phyloP scores from a whole-genome alignment of 2,113 vertebrate genomes.

The Elephas maximus region DNA sequence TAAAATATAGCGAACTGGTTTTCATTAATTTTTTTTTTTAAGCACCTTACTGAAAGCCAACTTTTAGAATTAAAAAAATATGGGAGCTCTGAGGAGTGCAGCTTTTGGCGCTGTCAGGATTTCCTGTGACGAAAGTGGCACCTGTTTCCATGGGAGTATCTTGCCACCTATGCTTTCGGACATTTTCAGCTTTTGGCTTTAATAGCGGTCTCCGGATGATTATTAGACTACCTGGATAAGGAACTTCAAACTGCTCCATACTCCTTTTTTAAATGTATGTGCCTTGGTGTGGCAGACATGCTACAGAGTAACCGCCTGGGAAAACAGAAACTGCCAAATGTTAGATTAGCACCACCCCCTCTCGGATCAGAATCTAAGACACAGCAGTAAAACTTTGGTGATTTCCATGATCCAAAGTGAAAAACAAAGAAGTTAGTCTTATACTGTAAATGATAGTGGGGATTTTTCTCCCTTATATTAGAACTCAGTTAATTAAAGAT shows the following conservation, averaged over 20 bases:
- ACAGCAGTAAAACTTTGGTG: slow-evolving; percentile 81
- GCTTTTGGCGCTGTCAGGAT: neutral
- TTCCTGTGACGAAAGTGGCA: slow-evolving; percentile 35
- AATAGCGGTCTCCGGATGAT: slow-evolving; percentile 4
- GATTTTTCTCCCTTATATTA: slow-evolving; percentile 78
- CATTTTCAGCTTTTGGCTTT: slow-evolving; percentile 15
- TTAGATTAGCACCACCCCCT: neutral
- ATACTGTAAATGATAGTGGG: slow-evolving; percentile 74
- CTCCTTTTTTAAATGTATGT: slow-evolving; percentile 17
- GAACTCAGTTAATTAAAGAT: slow-evolving; percentile 49
- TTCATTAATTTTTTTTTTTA: slow-evolving; percentile 18
- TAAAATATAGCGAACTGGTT: neutral
- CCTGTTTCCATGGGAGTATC: neutral
- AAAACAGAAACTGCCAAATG: slow-evolving; percentile 58
- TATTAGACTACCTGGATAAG: slow-evolving; percentile 48
- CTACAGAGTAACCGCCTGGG: slow-evolving; percentile 21
- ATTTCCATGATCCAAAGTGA: slow-evolving; percentile 82
- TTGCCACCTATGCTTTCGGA: neutral
- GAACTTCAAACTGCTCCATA: slow-evolving; percentile 22
- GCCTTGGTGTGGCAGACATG: slow-evolving; percentile 10
- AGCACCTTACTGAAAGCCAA: slow-evolving; percentile 4
- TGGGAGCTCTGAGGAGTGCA: neutral
- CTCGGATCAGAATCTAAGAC: slow-evolving; percentile 53
- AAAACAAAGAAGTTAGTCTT: slow-evolving; percentile 79
- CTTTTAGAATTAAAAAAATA: slow-evolving; percentile 50